Conservation (phyloP, 1,140 invertebrate species). For the Venturia canescens region DNA sequence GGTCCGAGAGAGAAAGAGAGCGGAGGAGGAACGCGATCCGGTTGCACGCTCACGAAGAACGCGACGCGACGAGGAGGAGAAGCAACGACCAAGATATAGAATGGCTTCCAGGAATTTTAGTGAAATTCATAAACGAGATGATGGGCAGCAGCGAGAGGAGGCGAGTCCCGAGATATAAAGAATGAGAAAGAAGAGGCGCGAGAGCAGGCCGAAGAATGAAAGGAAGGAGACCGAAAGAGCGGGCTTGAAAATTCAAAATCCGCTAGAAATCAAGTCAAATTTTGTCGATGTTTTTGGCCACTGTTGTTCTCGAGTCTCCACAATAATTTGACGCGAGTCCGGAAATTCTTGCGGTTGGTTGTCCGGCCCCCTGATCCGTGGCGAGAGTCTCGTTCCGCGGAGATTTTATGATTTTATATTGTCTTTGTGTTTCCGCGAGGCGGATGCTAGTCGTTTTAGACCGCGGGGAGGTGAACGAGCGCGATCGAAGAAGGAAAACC, state of each 20-base stretch:
- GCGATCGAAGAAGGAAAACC: background rate
- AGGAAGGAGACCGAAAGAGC: background rate
- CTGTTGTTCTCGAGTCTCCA: background rate
- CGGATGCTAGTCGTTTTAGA: background rate
- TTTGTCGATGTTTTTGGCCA: background rate
- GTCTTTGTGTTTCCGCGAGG: background rate
- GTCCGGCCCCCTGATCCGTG: background rate
- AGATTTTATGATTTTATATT: slow-evolving; percentile 16
- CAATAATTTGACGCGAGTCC: background rate
- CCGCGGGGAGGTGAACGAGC: background rate
- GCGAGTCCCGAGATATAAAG: slow-evolving; percentile 32
- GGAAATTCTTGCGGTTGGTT: background rate
- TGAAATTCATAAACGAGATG: slow-evolving; percentile 36
- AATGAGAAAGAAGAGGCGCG: background rate
- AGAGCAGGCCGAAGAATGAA: background rate
- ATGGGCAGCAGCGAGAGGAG: background rate
- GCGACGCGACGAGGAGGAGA: slow-evolving; percentile 17
- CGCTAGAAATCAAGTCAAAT: background rate
- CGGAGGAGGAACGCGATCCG: slow-evolving; percentile 50
- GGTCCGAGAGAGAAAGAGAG: slow-evolving; percentile 44
- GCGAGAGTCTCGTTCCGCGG: background rate
- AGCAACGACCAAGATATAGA: slow-evolving; percentile 1
- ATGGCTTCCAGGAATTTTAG: slow-evolving; percentile 27
- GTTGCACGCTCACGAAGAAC: slow-evolving; percentile 18
- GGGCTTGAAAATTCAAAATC: background rate